phyloP scores from a whole-genome alignment of 30 jellyfish, hydroid and myxozoan genomes.

The Cassiopea andromeda region DNA sequence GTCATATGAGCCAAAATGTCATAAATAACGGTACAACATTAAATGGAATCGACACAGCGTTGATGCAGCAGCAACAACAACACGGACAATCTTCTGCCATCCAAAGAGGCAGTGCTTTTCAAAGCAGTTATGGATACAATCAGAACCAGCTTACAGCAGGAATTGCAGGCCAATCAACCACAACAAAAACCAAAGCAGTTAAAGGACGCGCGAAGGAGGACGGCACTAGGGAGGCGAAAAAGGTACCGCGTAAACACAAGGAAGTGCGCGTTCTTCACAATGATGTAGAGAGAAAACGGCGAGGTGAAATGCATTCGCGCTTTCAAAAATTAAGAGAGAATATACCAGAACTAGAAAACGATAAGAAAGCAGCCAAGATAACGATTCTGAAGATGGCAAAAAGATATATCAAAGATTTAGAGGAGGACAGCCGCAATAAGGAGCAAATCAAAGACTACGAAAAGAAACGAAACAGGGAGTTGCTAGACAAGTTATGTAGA shows the following conservation, averaged over 20 bases:
- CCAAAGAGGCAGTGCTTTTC: conserved; percentile 20
- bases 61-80: neutral
- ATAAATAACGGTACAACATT: neutral
- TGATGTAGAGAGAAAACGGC: conserved; percentile 71
- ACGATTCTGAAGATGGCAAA: conserved; percentile 73
- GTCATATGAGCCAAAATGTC: neutral
- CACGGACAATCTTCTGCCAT: conserved; percentile 37
- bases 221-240: conserved; percentile 27
- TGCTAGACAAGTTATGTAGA: conserved; percentile 62
- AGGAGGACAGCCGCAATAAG: conserved; percentile 61
- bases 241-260: conserved; percentile 28
- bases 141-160: conserved; percentile 24
- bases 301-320: conserved; percentile 80
- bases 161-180: neutral
- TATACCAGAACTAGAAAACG: conserved; percentile 78
- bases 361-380: conserved; percentile 75
- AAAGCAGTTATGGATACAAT: conserved; percentile 11
- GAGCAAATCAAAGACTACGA: conserved; percentile 74
- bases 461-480: conserved; percentile 61
- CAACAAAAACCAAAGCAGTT: conserved; percentile 3
- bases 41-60: neutral
- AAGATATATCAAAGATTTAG: conserved; percentile 59
- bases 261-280: conserved; percentile 76
- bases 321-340: conserved; percentile 73
- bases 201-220: conserved; percentile 38